Base-by-base conservation (phyloP, 2,113 vertebrate species). In the Aleadryas rufinucha region DNA sequence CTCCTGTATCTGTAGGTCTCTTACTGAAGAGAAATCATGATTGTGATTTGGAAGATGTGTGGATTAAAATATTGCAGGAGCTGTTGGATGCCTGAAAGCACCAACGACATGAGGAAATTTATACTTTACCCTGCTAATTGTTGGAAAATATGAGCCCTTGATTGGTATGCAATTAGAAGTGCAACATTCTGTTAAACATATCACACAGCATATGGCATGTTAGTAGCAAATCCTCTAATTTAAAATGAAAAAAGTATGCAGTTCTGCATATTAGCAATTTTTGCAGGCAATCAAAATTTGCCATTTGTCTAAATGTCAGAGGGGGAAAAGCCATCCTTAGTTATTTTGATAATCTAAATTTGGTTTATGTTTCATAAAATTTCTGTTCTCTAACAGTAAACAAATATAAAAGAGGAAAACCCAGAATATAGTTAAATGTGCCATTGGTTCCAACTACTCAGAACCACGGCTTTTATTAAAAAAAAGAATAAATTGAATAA, bases 161-260 rank as follows among this genome's bases (percentile, higher is more conserved):
- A 97, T 96, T 95, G 93, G 89, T 95, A 94, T 92, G 95, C 95
- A 97, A 96, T 97, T 97, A 97, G 91, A 95, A 96, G 91, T 75
- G 93, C 95, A 95, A 95, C 96, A 96, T 96, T 96, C 96, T 97
- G 96, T 97, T 96, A 92, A 95, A 95, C 95, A 89, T 97, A 97
- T 94, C 95, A 96, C 93, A 87, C 89, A 95, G 87, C 96, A 95
- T 96, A 96, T 97, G 96, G 95, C 84, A 87, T 79, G 93, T 94
- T 89, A 91, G 95, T 84, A 96, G 89, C 95, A 91, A 94, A 96
- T 94, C 64, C 93, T 95, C 81, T 94, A 87, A 97, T 95, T 96
- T 91, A 56, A 95, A 95, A 91, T 84, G 80, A 87, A 93, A 91
- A 84, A 83, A 78, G 17, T 52, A 31, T 75, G 35, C 66, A 82